Percentiles rank a stretch among this genome's conserved stretches.
Conservation (phyloP, 2,797 vertebrate genomes). For the Harpagifer antarcticus region DNA sequence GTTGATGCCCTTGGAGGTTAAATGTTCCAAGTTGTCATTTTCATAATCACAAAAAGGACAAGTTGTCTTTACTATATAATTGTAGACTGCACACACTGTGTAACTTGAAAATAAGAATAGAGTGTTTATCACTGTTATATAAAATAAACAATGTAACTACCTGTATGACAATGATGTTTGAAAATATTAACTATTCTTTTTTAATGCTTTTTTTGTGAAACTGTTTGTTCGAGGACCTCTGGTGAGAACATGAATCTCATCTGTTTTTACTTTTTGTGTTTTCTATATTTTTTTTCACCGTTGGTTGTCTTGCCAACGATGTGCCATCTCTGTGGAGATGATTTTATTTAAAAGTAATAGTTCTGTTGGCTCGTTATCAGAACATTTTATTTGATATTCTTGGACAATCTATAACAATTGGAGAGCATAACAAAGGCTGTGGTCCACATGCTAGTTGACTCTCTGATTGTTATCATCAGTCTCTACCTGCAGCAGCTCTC, state of each 20-base stretch:
- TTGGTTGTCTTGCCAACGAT: not conserved
- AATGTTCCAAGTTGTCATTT: not conserved
- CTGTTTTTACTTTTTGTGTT: too few relatives aligned
- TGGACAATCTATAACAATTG: not conserved
- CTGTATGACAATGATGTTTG: not conserved
- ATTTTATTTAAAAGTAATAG: not conserved
- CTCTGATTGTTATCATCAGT: conserved; percentile 30
- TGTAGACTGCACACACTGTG: too few relatives aligned
- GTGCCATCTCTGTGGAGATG: not conserved
- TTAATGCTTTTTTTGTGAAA: too few relatives aligned
- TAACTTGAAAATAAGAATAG: too few relatives aligned
- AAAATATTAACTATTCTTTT: not conserved
- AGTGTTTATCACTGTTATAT: too few relatives aligned
- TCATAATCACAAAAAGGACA: too few relatives aligned
- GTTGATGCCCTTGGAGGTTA: not conserved
- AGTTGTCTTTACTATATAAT: too few relatives aligned
- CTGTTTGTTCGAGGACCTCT: too few relatives aligned
- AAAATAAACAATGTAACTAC: too few relatives aligned
- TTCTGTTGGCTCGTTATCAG: not conserved
- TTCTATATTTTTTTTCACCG: too few relatives aligned
- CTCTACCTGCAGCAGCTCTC: conserved; percentile 25
- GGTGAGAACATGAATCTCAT: too few relatives aligned
- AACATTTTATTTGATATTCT: not conserved
- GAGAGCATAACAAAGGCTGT: not conserved
- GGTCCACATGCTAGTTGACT: conserved; percentile 2